These are phyloP conservation scores for Trachelus stipa DNA, from an alignment of 2,888 invertebrate species.

Conservation along the genomic window DNA sequence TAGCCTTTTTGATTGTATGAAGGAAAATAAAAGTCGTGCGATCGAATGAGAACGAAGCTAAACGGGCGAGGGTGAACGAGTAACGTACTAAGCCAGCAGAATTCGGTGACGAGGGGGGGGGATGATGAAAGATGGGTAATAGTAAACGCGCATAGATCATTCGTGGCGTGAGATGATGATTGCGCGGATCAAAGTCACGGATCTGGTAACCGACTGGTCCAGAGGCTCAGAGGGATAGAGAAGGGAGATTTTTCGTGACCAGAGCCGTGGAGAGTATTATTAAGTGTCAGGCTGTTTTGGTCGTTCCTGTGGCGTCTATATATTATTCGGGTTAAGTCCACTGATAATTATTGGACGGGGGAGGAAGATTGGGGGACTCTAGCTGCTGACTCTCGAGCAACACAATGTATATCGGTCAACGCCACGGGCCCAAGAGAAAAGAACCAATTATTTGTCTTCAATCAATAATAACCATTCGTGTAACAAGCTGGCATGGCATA, in stretches of 20 bases:
- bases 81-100: background rate
- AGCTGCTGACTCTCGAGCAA: slow-evolving; percentile 47
- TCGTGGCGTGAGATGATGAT: background rate
- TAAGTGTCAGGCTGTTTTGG: background rate
- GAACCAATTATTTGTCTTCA: slow-evolving; percentile 46
- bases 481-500: slow-evolving; percentile 63
- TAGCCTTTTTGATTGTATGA: background rate
- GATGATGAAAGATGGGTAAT: background rate
- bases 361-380: background rate
- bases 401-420: slow-evolving; percentile 55
- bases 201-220: background rate
- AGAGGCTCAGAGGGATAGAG: background rate
- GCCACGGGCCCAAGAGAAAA: slow-evolving; percentile 62
- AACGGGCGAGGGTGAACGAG: background rate
- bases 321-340: background rate
- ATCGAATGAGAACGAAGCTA: background rate
- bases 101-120: background rate
- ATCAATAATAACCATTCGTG: slow-evolving; percentile 30
- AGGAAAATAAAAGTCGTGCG: background rate
- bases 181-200: background rate
- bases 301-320: background rate
- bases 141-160: background rate
- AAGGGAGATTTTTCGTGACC: background rate
- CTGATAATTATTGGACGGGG: background rate
- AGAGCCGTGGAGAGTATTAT: background rate